Base-by-base conservation (phyloP, 37 sponge, comb jelly and placozoan genomes). In the Spongilla lacustris region DNA sequence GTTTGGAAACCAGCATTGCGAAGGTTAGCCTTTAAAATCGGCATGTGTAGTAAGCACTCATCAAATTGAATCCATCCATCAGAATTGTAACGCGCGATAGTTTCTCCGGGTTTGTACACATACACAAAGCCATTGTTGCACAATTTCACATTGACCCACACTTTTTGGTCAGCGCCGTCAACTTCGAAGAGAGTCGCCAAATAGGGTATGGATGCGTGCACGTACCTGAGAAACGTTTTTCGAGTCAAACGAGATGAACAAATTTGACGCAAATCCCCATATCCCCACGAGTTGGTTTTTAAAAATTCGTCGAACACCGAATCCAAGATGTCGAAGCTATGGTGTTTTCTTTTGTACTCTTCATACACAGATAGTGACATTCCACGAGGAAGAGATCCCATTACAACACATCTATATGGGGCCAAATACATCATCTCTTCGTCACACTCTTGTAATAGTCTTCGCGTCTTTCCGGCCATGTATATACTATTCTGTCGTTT, bases 81-180 rank as follows among this genome's bases (percentile, higher is more conserved):
- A 46, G 46, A 46, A 46, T 46, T 46, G 46, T 46, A 10, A 46
- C 46, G 46, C 46, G 4, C 46, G 46, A 46, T 46, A 46, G 46
- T 46, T 46, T 46, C 46, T 46, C 46, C 46, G 46, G 46, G 46
- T 46, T 58, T 58, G 58, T 58, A 58, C 58, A 58, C 58, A 58
- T 58, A 58, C 58, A 58, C 58, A 58, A 58, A 58, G 58, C 58
- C 1, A 58, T 58, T 58, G 58, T 17, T 58, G 58, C 58, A 58
- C 58, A 58, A 58, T 58, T 58, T 58, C 58, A 58, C 58, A 58
- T 58, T 58, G 58, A 58, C 58, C 58, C 58, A 58, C 58, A 58
- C 58, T 58, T 58, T 58, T 17, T 58, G 19, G 58, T 58, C 58
- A 58, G 19, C 11, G 19, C 58, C 58, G 58, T 58, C 21, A 58